Evolutionary conservation across 2,113 vertebrate genomes (phyloP).

Genomic region (Monopterus albus): DNA sequence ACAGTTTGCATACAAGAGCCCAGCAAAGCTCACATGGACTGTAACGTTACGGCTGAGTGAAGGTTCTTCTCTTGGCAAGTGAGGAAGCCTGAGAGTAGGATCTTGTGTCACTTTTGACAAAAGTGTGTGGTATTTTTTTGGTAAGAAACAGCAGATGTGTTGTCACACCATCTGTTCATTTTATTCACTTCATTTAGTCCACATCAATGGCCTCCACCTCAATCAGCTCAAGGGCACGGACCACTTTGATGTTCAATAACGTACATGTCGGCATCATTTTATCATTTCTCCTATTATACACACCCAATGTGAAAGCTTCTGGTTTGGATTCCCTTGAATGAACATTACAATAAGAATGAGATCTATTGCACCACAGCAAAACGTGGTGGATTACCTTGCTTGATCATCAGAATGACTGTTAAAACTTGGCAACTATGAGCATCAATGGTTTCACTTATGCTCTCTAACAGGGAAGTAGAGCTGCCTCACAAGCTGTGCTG

Average conservation of each 20-base stretch:
- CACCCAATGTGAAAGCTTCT: constrained; percentile 26
- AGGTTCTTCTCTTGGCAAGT: constrained; percentile 8
- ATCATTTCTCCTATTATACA: constrained; percentile 48
- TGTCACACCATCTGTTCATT: constrained; percentile 11
- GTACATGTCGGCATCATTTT: constrained; percentile 34
- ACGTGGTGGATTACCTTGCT: constrained; percentile 42
- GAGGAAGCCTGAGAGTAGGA: constrained; percentile 1
- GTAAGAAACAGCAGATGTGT: constrained; percentile 5
- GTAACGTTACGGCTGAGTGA: constrained; percentile 5
- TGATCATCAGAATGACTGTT: constrained; percentile 31
- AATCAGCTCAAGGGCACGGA: constrained; percentile 8
- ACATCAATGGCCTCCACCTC: constrained; percentile 7
- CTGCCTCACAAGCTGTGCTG: constrained; percentile 4
- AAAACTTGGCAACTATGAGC: constrained; percentile 12
- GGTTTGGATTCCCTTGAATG: constrained; percentile 65
- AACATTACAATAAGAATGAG: constrained; percentile 72
- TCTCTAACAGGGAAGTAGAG: constrained; percentile 20
- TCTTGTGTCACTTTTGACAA: constrained; percentile 14
- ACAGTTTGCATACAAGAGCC: neutral
- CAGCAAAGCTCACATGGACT: constrained; percentile 8
- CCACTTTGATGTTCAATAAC: constrained; percentile 62
- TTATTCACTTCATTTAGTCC: constrained; percentile 25
- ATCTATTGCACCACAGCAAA: constrained; percentile 40
- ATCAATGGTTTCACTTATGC: neutral
- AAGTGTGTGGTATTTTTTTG: neutral